Evolutionary conservation across 2,113 vertebrate genomes (phyloP), one percentile per base, ranked within the genome.

Genomic region (Nanorana parkeri): DNA sequence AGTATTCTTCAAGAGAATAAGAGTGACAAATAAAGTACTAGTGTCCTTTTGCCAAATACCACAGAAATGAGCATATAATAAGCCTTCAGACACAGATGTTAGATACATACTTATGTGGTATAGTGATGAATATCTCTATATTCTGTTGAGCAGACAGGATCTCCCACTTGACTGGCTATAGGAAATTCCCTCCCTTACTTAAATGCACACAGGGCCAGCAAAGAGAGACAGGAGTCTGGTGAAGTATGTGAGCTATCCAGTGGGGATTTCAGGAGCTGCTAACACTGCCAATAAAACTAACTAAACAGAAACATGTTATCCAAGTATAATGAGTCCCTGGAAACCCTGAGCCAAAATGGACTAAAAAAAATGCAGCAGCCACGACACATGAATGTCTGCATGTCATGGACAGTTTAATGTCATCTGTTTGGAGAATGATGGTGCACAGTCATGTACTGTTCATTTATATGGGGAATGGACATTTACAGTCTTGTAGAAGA

Each of bases 301-400:
- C 66, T 69, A 80, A 69, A 80, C 66, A 80, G 78, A 80, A 80
- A 80, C 67, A 80, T 80, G 65, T 80, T 80, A 80, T 80, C 66
- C 78, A 61, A 69, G 23, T 69, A 55, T 80, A 80, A 69, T 69
- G 78, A 80, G 78, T 69, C 66, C 78, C 78, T 26, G n/a, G 67
- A 51, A 71, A 69, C 66, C 65, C n/a, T 60, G 51, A 24, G 77
- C n/a, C 55, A 69, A 55, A 69, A 41, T 17, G 24, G 54, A 24
- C 17, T 24, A 20, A 28, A 61, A 69, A 68, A 60, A 79, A 23
- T 68, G 32, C 65, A 32, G 47, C n/a, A 20, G 8, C 77, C 66
- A 68, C 41, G 66, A 68, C 77, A 58, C 5, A 28, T 56, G 77
- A 11, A 67, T 4, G 60, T 51, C 13, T 5, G n/a, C 21, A 23